Percentiles rank a stretch among this genome's conserved stretches.
Evolutionary conservation across 2,888 invertebrate genomes (phyloP).

Genomic region (Melanostoma scalare): DNA sequence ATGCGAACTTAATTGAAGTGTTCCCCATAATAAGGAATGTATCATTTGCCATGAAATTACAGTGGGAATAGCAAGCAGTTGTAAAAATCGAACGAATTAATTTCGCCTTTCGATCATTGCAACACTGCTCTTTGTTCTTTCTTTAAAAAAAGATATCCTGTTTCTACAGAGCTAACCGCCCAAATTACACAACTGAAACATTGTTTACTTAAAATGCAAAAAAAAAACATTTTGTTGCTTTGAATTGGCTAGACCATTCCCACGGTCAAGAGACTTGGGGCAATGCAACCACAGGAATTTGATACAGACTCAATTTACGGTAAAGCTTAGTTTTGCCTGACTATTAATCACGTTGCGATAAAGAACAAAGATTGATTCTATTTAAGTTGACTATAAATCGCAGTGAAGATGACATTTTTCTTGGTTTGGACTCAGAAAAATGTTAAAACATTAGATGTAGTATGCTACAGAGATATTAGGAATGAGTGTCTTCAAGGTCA

Average conservation of each 20-base stretch:
- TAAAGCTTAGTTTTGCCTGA: slow-evolving; percentile 4
- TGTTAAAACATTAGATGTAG: no score
- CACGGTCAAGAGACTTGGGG: slow-evolving; percentile 30
- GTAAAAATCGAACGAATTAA: background rate
- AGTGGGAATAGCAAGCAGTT: no score
- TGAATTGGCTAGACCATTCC: slow-evolving; percentile 45
- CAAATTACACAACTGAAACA: slow-evolving; percentile 14
- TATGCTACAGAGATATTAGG: no score
- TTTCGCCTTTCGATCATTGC: background rate
- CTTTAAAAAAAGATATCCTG: no score
- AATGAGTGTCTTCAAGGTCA: no score
- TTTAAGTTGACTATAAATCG: slow-evolving; percentile 30
- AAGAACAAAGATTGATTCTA: slow-evolving; percentile 34
- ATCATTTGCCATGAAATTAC: background rate
- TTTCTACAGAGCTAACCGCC: no score
- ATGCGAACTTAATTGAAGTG: slow-evolving; percentile 44
- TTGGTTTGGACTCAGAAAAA: no score
- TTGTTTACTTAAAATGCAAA: slow-evolving; percentile 24
- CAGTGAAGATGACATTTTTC: background rate
- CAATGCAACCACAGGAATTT: slow-evolving; percentile 9
- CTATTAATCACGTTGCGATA: slow-evolving; percentile 35
- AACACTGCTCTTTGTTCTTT: no score
- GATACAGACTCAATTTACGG: slow-evolving; percentile 31
- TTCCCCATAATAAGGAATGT: slow-evolving; percentile 1
- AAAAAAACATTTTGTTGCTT: background rate